Conservation (phyloP, 2,797 vertebrate genomes). For the Rousettus madagascariensis region DNA sequence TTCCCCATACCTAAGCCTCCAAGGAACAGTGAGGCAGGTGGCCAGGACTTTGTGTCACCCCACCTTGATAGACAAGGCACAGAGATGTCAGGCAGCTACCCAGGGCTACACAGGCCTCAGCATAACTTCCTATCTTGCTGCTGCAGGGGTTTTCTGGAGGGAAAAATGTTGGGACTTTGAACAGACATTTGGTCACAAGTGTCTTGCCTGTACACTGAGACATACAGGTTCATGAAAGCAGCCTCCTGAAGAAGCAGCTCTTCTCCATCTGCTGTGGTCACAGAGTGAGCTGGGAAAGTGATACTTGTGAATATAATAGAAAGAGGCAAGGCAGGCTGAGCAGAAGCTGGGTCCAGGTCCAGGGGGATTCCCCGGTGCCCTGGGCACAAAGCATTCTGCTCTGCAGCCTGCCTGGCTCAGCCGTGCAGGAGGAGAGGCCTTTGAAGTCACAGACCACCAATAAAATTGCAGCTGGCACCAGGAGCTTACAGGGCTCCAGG, state of each 20-base stretch:
- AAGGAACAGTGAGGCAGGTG: background rate
- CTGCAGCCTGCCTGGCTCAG: conserved; percentile 78
- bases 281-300: background rate
- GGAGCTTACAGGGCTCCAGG: conserved; percentile 81
- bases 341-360: background rate
- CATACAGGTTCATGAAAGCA: background rate
- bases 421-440: conserved; percentile 77
- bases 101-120: background rate
- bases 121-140: background rate
- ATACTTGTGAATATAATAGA: background rate
- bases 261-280: background rate
- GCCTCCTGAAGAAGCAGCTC: background rate
- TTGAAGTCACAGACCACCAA: conserved; percentile 87
- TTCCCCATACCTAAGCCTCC: background rate
- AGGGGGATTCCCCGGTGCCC: conserved; percentile 66
- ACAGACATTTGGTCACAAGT: background rate
- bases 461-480: conserved; percentile 89
- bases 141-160: background rate
- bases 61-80: background rate
- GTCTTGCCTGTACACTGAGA: background rate
- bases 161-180: background rate
- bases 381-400: conserved; percentile 78
- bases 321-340: background rate
- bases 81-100: background rate
- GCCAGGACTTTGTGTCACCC: background rate